A percentile compares a stretch with the other conserved stretches of the same genome.
phyloP scores from a whole-genome alignment of 1,140 invertebrate genomes.

The Agrypnia vestita region DNA sequence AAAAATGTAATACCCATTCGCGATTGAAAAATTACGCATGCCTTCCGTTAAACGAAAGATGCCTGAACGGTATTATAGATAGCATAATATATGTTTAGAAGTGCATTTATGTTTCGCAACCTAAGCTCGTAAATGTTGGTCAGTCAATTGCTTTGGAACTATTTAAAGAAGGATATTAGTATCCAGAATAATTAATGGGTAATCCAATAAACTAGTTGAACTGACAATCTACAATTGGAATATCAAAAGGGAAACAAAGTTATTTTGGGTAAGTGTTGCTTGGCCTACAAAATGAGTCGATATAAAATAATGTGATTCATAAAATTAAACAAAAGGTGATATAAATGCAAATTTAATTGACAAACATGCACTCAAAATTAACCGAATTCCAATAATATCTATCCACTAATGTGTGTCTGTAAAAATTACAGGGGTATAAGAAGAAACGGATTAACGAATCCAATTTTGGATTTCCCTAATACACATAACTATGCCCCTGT shows the following conservation, averaged over 20 bases:
- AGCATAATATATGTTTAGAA: not conserved
- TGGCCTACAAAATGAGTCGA: constrained; percentile 21
- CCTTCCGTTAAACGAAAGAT: constrained; percentile 16
- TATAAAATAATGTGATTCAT: constrained; percentile 21
- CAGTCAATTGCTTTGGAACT: too few relatives aligned
- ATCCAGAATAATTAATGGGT: too few relatives aligned
- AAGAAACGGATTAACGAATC: too few relatives aligned
- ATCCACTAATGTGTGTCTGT: too few relatives aligned
- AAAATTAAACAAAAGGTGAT: not conserved
- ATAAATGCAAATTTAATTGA: constrained; percentile 26
- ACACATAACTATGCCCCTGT: too few relatives aligned
- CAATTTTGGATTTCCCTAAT: too few relatives aligned
- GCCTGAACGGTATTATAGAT: not conserved
- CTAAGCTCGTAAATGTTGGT: too few relatives aligned
- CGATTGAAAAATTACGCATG: not conserved
- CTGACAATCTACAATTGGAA: not conserved
- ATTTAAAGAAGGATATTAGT: too few relatives aligned
- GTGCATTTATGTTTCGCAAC: not conserved
- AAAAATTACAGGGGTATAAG: too few relatives aligned
- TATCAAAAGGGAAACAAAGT: not conserved
- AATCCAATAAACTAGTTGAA: too few relatives aligned
- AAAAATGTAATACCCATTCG: not conserved
- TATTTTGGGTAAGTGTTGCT: constrained; percentile 25
- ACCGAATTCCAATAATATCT: too few relatives aligned
- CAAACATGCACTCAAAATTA: constrained; percentile 22